Conservation (phyloP, 2,888 invertebrate genomes). For the Opisthograptis luteolata region DNA sequence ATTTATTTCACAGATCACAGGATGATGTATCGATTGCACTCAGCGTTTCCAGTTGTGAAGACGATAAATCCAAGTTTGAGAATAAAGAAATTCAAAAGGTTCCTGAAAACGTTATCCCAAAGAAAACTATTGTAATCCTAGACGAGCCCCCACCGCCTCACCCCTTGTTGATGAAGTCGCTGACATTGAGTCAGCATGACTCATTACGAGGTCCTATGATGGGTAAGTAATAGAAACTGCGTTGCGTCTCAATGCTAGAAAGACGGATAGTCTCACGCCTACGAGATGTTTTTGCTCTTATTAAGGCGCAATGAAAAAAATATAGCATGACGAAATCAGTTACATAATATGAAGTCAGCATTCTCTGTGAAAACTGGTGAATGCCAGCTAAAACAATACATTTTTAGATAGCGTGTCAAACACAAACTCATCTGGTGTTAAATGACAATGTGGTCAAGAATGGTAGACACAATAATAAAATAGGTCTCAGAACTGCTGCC, state of each 20-base stretch:
- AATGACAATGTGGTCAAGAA: no score
- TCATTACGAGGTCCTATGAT: conserved; percentile 74
- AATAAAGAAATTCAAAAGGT: conserved; percentile 51
- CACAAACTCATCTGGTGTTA: no score
- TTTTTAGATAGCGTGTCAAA: no score
- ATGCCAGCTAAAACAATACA: no score
- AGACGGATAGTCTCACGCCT: no score
- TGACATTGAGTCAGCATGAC: conserved; percentile 76
- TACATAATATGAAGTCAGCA: no score
- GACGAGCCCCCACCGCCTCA: conserved; percentile 76
- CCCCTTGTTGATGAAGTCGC: conserved; percentile 77
- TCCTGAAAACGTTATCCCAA: conserved; percentile 56
- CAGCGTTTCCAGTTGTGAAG: conserved; percentile 80
- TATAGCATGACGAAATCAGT: no score
- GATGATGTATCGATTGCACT: conserved; percentile 79
- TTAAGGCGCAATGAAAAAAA: no score
- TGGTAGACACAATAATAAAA: no score
- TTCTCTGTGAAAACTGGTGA: no score
- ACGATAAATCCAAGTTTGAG: conserved; percentile 75
- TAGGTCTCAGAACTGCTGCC: no score
- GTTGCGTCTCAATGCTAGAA: neutral
- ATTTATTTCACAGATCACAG: conserved; percentile 74
- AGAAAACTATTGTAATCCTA: conserved; percentile 71
- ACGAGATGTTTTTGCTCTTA: no score
- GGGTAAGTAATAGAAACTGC: conserved; percentile 53